Base-by-base conservation (phyloP, 2,888 invertebrate genomes). In the Camponotus fellah region DNA sequence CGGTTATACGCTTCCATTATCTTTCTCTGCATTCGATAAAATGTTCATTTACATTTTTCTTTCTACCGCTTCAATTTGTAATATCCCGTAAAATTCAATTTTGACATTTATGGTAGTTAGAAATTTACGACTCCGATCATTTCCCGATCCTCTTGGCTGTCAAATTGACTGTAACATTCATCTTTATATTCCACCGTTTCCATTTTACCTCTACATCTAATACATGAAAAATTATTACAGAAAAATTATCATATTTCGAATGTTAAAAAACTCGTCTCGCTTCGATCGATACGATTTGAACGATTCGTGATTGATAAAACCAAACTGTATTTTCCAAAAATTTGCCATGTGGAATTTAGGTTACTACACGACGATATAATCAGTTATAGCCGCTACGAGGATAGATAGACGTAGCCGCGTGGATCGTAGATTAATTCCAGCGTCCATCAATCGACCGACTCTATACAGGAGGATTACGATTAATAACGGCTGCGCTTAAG, bases 361-460 rank as follows among this genome's bases (percentile, higher is more conserved):
- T 60, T 68, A n/a, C 68, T 80, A 84, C 56, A 85, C 86, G 69
- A 34, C 40, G 66, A 85, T 82, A 86, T 86, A 79, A 88, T 88
- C 83, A 64, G 49, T 26, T 60, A 46, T 66, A 74, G 71, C 83
- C 82, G 77, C 69, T 64, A 60, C 53, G 77, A 77, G 75, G 82
- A 88, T 88, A 83, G 86, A 76, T 72, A 43, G 71, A 43, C 53
- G 14, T 58, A 40, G 69, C 64, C 69, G 71, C 66, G 64, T 17
- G 82, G 72, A 82, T 86, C 85, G 76, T 53, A 77, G 79, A 89
- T 89, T 88, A 87, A 89, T 85, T 87, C 84, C 34, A 56, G 75
- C 71, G 83, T 83, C 84, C 68, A 72, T 88, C 84, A 84, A 83
- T 83, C 84, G 82, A 66, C 68, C 84, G 75, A 80, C 26, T 53